Evolutionary conservation across 2,888 invertebrate species (phyloP).

Genomic region (Eremobia ochroleuca): DNA sequence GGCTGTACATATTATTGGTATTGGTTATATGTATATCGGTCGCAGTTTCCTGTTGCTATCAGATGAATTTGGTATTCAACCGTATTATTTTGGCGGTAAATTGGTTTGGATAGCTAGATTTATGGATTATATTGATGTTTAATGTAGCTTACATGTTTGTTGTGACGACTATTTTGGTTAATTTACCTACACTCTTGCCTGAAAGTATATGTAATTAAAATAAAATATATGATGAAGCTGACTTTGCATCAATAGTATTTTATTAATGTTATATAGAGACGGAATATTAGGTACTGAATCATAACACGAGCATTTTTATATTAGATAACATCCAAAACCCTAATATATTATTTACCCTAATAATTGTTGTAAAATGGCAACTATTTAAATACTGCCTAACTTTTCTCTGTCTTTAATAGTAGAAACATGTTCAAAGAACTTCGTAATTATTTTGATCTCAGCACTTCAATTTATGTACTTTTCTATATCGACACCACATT

Average conservation of each 20-base stretch:
- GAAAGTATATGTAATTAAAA: background rate
- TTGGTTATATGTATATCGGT: conserved; percentile 28
- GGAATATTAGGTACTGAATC: background rate
- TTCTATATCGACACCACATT: conserved; percentile 33
- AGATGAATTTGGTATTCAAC: conserved; percentile 28
- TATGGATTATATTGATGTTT: background rate
- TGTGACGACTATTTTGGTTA: background rate
- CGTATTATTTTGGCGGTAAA: conserved; percentile 17
- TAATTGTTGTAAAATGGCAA: background rate
- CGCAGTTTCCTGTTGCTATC: conserved; percentile 43
- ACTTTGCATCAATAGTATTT: no score
- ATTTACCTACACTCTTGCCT: background rate
- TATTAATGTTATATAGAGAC: background rate
- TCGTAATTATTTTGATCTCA: background rate
- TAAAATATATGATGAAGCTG: background rate
- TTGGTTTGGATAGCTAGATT: conserved; percentile 17
- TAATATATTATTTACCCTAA: background rate
- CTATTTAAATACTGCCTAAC: no score
- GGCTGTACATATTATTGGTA: conserved; percentile 25
- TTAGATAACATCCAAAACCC: background rate
- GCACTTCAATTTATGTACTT: background rate
- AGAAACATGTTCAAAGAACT: background rate
- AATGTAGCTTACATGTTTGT: background rate
- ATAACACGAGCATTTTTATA: background rate
- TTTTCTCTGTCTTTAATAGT: background rate